Conservation (phyloP, 2,113 vertebrate genomes). For the Chamaea fasciata region DNA sequence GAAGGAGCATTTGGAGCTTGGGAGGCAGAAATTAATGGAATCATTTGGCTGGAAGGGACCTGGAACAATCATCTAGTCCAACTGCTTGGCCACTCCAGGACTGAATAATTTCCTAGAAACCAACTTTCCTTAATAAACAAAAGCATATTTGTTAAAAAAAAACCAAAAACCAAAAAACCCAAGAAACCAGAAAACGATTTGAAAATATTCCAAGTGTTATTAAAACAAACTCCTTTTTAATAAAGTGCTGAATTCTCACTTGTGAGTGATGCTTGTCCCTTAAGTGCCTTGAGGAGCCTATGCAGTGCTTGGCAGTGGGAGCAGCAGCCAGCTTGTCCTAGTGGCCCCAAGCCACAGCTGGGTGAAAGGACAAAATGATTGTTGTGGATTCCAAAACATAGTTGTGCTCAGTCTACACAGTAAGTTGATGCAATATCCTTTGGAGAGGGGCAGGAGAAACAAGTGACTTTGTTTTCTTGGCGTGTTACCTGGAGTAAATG, state of each 20-base stretch:
- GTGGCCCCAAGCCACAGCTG: accelerated
- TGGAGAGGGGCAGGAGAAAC: background rate
- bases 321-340: accelerated
- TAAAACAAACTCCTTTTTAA: background rate
- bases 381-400: background rate
- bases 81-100: background rate
- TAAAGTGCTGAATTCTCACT: background rate
- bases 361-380: too few species aligned
- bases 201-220: background rate
- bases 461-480: background rate
- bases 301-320: background rate
- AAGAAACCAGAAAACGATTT: background rate
- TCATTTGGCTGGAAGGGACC: background rate
- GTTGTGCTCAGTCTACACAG: background rate
- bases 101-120: background rate
- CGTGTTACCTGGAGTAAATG: accelerated
- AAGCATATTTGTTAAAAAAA: background rate
- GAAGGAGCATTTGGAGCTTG: background rate
- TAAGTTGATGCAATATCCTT: background rate
- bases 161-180: background rate
- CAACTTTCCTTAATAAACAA: background rate
- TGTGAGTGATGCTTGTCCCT: background rate
- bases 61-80: background rate
- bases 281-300: background rate
- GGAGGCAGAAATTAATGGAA: background rate